These are phyloP conservation scores for Cyaniris semiargus DNA, from an alignment of 2,888 invertebrate species.

Conservation along the genomic window DNA sequence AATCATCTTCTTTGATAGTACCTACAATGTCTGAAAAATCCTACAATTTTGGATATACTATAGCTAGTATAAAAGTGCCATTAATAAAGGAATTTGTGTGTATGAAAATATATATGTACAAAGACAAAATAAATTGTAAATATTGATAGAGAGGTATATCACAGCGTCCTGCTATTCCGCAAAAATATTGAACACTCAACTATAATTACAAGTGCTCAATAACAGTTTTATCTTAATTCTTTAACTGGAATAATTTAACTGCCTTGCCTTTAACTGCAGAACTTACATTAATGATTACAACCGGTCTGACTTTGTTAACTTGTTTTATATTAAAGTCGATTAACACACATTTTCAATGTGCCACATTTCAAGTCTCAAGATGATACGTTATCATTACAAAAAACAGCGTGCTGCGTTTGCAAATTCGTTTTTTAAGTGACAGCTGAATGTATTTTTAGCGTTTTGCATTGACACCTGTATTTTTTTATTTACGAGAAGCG, in stretches of 20 bases:
- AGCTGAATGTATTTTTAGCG: conserved; percentile 6
- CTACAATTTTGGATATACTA: neutral
- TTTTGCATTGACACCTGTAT: neutral
- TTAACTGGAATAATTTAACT: conserved; percentile 19
- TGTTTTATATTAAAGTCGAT: conserved; percentile 2
- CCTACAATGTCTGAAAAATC: no score
- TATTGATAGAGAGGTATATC: neutral
- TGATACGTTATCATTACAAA: neutral
- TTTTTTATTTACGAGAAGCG: neutral
- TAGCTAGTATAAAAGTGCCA: neutral
- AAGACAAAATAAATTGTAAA: neutral
- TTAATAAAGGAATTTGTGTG: neutral
- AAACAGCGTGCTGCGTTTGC: conserved; percentile 6
- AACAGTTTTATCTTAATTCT: conserved; percentile 15
- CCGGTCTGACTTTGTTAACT: conserved; percentile 22
- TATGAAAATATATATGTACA: neutral
- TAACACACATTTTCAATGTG: conserved; percentile 14
- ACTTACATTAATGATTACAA: conserved; percentile 26
- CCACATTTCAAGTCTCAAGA: neutral
- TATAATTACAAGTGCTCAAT: conserved; percentile 22
- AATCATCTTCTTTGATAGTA: no score
- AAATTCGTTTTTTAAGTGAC: neutral
- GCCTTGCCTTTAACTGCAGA: conserved; percentile 23
- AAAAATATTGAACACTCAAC: neutral
- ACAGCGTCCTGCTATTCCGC: neutral